Evolutionary conservation across 1,140 invertebrate genomes (phyloP), one percentile per base, ranked within the genome.

Genomic region (Ganaspis sp.): DNA sequence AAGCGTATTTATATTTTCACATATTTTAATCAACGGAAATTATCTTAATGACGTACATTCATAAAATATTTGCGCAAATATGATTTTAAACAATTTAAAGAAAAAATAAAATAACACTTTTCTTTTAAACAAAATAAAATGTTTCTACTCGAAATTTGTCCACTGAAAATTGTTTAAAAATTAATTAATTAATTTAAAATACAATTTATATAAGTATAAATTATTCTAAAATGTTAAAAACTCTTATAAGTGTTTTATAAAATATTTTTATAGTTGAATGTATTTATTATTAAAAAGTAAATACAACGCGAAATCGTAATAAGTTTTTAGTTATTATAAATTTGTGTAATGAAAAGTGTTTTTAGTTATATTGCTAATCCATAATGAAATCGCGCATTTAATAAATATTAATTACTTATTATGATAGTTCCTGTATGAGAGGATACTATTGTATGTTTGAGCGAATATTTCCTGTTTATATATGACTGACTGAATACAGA

Each of bases 391-490:
- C 45, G 17, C 17, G 45, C 45, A 49, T 49, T 49, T 49, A n/a
- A 49, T 49, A 49, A 49, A n/a, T 49, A 49, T 49, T 49, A 49
- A 49, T 49, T 49, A 49, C 17, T 17, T 49, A 49, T n/a, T 49
- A 49, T 49, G 15, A 49, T 49, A 49, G 45, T n/a, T 49, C 45
- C 45, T 49, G 45, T 49, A 49, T 49, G 45, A 49, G 45, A 49
- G 45, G 45, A 49, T 49, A n/a, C 45, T 58, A 64, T 64, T 26
- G 49, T 58, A 76, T 42, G 38, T 70, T 53, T 64, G 21, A 64
- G 23, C 42, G 45, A 49, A 69, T 64, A 69, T 45, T 69, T 64
- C 49, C 26, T 49, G 45, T 17, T 37, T 69, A 76, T 76, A 49
- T 34, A 34, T 34, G 29, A 34, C 29, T 69, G 75, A 69, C 53